phyloP scores from a whole-genome alignment of 1,140 invertebrate genomes.

The Zophobas atratus region DNA sequence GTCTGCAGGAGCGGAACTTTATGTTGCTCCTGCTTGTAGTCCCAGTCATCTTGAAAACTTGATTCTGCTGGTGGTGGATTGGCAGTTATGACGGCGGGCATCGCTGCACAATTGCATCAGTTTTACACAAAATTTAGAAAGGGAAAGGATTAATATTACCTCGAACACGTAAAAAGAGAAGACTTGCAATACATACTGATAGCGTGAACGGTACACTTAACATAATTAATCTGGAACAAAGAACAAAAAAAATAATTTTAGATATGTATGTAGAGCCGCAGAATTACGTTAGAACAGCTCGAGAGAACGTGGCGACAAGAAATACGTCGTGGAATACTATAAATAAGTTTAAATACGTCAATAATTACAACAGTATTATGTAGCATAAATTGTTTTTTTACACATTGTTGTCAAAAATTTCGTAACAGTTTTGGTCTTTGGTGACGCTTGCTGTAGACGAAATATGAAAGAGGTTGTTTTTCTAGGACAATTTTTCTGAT shows the following conservation, averaged over 20 bases:
- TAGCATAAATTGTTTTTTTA: too few relatives aligned
- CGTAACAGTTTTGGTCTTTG: too few relatives aligned
- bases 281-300: too few relatives aligned
- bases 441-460: too few relatives aligned
- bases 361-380: too few relatives aligned
- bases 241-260: constrained; percentile 4
- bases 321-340: background rate
- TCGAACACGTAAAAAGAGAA: constrained; percentile 22
- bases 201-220: constrained; percentile 48
- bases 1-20: constrained; percentile 60
- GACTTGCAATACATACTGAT: constrained; percentile 49
- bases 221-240: constrained; percentile 57
- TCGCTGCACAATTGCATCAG: constrained; percentile 3
- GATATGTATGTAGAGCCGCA: background rate
- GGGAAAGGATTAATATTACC: constrained; percentile 7
- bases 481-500: too few relatives aligned
- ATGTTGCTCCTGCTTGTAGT: constrained; percentile 62
- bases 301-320: background rate
- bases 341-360: too few relatives aligned
- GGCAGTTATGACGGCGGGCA: constrained; percentile 9
- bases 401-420: too few relatives aligned
- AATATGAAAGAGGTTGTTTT: too few relatives aligned
- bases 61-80: background rate
- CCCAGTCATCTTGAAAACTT: constrained; percentile 62
- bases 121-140: constrained; percentile 5